Conservation (phyloP, 2,888 invertebrate genomes). For the Nephrotoma appendiculata region DNA sequence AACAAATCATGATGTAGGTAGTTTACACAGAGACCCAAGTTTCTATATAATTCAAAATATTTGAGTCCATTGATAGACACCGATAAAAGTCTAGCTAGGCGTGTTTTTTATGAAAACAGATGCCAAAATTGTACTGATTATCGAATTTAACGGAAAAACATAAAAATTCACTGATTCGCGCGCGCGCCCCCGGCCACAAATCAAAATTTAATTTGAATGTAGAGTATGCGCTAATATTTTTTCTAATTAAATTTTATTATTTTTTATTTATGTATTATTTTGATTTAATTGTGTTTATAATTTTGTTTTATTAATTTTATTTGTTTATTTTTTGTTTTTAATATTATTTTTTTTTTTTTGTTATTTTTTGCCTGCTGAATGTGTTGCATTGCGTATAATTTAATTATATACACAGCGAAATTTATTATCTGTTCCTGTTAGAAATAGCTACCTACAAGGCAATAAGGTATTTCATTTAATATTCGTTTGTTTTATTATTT, state of each 20-base stretch:
- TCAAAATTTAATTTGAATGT: too few relatives aligned
- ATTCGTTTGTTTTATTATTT: constrained; percentile 29
- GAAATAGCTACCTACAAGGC: constrained; percentile 69
- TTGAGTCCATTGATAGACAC: too few relatives aligned
- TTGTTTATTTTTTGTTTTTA: constrained; percentile 30
- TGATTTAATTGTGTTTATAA: constrained; percentile 13
- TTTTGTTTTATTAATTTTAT: constrained; percentile 8
- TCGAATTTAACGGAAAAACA: too few relatives aligned
- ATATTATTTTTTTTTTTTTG: constrained; percentile 26
- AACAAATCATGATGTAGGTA: too few relatives aligned
- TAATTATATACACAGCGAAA: constrained; percentile 58
- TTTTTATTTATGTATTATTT: constrained; percentile 16
- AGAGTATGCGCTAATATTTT: neutral
- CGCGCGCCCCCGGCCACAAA: too few relatives aligned
- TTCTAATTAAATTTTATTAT: constrained; percentile 6
- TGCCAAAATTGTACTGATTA: too few relatives aligned
- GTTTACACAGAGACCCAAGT: too few relatives aligned
- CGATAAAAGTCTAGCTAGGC: too few relatives aligned
- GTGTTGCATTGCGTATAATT: constrained; percentile 30
- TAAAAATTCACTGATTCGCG: too few relatives aligned
- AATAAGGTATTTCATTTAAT: constrained; percentile 54
- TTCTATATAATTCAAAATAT: too few relatives aligned
- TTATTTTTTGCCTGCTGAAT: constrained; percentile 36
- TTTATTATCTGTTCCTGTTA: constrained; percentile 77
- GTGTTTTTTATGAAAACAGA: too few relatives aligned